Evolutionary conservation across 2,113 vertebrate genomes (phyloP).

Genomic region (Carlito syrichta): DNA sequence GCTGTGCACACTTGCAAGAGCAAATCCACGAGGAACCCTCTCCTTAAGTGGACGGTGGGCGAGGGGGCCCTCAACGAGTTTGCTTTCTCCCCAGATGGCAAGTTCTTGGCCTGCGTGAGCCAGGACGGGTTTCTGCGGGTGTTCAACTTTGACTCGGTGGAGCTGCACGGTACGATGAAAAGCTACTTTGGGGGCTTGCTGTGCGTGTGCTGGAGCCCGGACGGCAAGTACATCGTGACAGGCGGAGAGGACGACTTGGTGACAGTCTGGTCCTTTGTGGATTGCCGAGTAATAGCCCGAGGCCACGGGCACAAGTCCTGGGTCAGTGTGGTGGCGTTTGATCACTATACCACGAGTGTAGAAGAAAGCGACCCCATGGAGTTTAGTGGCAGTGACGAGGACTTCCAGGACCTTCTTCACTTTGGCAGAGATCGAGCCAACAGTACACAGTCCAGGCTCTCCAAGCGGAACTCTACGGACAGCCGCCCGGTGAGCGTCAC

Average conservation of each 20-base stretch:
- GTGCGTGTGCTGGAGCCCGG: conserved; percentile 99
- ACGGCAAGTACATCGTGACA: conserved; percentile 96
- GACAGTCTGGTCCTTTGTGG: conserved; percentile 97
- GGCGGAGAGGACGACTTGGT: conserved; percentile 98
- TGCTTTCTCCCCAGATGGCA: conserved; percentile 97
- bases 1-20: conserved; percentile 99
- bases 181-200: conserved; percentile 99
- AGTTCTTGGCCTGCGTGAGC: conserved; percentile 96
- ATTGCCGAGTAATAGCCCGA: conserved; percentile 95
- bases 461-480: conserved; percentile 98
- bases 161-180: conserved; percentile 98
- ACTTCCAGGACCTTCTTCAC: conserved; percentile 94
- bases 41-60: conserved; percentile 98
- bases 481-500: conserved; percentile 96
- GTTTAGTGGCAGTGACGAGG: conserved; percentile 97
- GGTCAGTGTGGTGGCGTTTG: conserved; percentile 98
- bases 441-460: conserved; percentile 94
- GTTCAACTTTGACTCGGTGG: conserved; percentile 96
- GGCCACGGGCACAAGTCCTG: conserved; percentile 98
- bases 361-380: conserved; percentile 95
- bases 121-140: conserved; percentile 98
- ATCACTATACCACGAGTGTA: conserved; percentile 97
- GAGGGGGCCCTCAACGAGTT: conserved; percentile 98
- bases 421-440: conserved; percentile 94
- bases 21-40: conserved; percentile 97